A percentile compares a stretch with the other conserved stretches of the same genome.
phyloP scores from a whole-genome alignment of 2,797 vertebrate genomes.

The Remorina albescens region DNA sequence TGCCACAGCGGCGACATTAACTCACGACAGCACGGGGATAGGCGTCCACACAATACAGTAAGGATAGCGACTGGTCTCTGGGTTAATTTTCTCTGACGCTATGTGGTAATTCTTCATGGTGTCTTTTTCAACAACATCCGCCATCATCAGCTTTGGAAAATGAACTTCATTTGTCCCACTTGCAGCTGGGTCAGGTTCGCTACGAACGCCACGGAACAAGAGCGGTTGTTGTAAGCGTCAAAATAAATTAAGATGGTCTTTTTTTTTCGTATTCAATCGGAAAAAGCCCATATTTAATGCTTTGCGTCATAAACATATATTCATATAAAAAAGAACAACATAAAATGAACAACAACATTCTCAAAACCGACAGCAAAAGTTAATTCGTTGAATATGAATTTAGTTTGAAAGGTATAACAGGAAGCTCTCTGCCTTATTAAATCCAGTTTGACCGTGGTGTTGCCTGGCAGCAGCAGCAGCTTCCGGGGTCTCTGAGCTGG shows the following conservation, averaged over 20 bases:
- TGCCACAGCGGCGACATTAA: slow-evolving; percentile 28
- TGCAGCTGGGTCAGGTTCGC: slow-evolving; percentile 27
- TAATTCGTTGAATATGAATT: rapidly evolving
- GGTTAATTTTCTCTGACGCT: slow-evolving; percentile 85
- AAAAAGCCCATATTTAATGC: too few relatives aligned
- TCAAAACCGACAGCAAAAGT: too few relatives aligned
- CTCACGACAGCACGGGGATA: slow-evolving; percentile 97
- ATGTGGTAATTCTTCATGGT: slow-evolving; percentile 90
- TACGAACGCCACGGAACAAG: rapidly evolving
- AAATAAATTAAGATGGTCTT: slow-evolving; percentile 47
- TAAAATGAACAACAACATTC: too few relatives aligned
- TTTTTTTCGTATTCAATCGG: too few relatives aligned
- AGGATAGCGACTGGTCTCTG: slow-evolving; percentile 88
- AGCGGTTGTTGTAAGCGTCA: slow-evolving; percentile 15
- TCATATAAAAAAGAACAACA: too few relatives aligned
- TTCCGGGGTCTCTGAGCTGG: slow-evolving; percentile 37
- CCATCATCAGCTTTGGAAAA: slow-evolving; percentile 88
- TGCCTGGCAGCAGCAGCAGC: slow-evolving; percentile 1
- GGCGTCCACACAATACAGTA: slow-evolving; percentile 98
- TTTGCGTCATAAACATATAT: rapidly evolving
- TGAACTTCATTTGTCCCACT: slow-evolving; percentile 73
- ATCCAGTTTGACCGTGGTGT: not conserved
- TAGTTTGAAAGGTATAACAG: slow-evolving; percentile 36
- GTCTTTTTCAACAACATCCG: slow-evolving; percentile 89
- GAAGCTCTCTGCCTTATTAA: not conserved